Base-by-base conservation (phyloP, 1,140 invertebrate genomes). In the Achatina immaculata region DNA sequence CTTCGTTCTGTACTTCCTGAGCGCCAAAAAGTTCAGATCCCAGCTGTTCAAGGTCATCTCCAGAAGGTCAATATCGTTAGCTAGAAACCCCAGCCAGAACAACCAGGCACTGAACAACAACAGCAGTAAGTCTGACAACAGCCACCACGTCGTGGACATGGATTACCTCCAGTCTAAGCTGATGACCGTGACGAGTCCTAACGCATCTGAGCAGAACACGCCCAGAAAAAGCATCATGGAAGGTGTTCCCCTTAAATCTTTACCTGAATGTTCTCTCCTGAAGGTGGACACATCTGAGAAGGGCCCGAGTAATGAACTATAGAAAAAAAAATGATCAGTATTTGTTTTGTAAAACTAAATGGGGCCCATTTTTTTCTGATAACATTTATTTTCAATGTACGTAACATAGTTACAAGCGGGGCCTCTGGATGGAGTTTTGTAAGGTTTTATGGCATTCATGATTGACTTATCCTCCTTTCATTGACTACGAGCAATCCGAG, bases 1-100 rank as follows among this genome's bases (percentile, higher is more conserved):
- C 51, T 83, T 85, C 45, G 81, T 81, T 51, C 69, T 85, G 1
- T 85, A 85, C 73, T 83, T 83, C 38, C 76, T 85, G 4, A 81
- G 66, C 43, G 77, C 72, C 45, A 77, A 78, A 7, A 81, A 69
- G 58, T 85, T 85, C 73, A 80, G 83, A 36, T 16, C 31, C 3
- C 78, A 80, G 38, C 43, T 77, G 55, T 31, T 48, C 45, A 45
- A 74, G 28, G 28, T 74, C 43, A 9, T 45, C 9, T 24, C 38
- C 36, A 42, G 19, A n/a, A 71, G 21, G 34, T 45, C 1, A 3
- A 2, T 24, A 7, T 74, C 28, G 3, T 2, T 45, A 34, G 45
- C 1, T 2, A 42, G 72, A 3, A 48, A 55, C 11, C 43, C 43
- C 24, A n/a, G 38, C 19, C 68, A 40, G 34, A 2, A 71, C 2